Percentiles rank a stretch among this genome's conserved stretches.
phyloP scores from a whole-genome alignment of 2,888 invertebrate species.

The Sphecodes monilicornis region DNA sequence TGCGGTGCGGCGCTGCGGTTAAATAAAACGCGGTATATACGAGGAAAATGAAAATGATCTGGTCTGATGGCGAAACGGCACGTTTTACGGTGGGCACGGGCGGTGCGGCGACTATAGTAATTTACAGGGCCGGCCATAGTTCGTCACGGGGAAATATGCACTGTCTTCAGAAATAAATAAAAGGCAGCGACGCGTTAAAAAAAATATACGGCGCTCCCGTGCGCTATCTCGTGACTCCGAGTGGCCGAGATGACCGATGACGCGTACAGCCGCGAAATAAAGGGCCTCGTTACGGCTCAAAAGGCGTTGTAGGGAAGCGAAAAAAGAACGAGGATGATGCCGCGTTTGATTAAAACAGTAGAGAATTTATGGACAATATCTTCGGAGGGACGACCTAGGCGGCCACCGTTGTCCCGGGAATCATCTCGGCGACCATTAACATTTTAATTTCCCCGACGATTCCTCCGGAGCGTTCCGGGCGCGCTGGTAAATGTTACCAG shows the following conservation, averaged over 20 bases:
- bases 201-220: not conserved
- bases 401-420: slow-evolving; percentile 10
- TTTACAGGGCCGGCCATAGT: not conserved
- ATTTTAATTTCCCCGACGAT: slow-evolving; percentile 58
- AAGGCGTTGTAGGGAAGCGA: not conserved
- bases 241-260: slow-evolving; percentile 15
- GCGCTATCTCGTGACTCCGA: slow-evolving; percentile 7
- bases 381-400: not conserved
- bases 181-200: not conserved
- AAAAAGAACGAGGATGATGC: not conserved
- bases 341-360: slow-evolving; percentile 54
- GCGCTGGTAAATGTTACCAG: slow-evolving; percentile 3
- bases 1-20: not conserved
- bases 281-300: slow-evolving; percentile 3
- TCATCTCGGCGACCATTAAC: slow-evolving; percentile 55
- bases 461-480: slow-evolving; percentile 1
- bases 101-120: not conserved
- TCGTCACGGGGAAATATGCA: not conserved
- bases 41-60: not conserved
- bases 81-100: not conserved
- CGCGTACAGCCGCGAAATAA: slow-evolving; percentile 10
- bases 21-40: not conserved
- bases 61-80: not conserved
- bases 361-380: slow-evolving; percentile 46
- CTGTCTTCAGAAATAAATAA: not conserved